Base-by-base conservation (phyloP, 2,113 vertebrate genomes). In the Pterophyllum scalare region DNA sequence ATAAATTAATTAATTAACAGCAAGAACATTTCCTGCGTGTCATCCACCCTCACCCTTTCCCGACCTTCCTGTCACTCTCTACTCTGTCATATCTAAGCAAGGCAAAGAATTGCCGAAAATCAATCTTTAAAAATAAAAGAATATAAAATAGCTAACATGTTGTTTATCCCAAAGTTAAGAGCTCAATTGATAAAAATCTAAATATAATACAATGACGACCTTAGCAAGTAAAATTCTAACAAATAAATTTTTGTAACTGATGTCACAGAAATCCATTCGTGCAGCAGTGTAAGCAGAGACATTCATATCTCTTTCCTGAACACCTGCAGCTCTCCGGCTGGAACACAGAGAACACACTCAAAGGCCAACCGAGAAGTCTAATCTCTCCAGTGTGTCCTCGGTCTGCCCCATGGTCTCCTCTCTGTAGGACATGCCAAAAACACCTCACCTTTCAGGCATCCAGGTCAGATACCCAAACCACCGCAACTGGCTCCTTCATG, bases 121-220 rank as follows among this genome's bases (percentile, higher is more conserved):
- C 12, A 70, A 5, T 43, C 40, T 43, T 14, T 5, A 52, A 72
- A 6, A 31, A 52, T 52, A 15, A 46, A 46, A 15, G 4, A 5
- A 72, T 52, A 52, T 20, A 72, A 52, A 43, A 70, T 72, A 52
- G 49, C 40, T 4, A 46, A 38, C 43, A 70, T 1, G 0, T 24
- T 70, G 43, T 72, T 72, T 28, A 72, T 13, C 65, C 43, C 43
- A 72, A 33, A 72, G 67, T 54, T 46, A 72, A 72, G 28, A 2
- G 0, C 24, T 54, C 52, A n/a, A 12, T 33, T n/a, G 54, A 72
- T 46, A 54, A 72, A 72, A 72, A 33, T 33, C 46, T 0, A 72
- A 5, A 54, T 7, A 72, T 54, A 72, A 72, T 15, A 26, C 22
- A 59, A 26, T 72, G 24, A 5, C 26, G 49, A 33, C 26, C 26